Conservation (phyloP, 2,797 vertebrate genomes). For the Gallirallus australis region DNA sequence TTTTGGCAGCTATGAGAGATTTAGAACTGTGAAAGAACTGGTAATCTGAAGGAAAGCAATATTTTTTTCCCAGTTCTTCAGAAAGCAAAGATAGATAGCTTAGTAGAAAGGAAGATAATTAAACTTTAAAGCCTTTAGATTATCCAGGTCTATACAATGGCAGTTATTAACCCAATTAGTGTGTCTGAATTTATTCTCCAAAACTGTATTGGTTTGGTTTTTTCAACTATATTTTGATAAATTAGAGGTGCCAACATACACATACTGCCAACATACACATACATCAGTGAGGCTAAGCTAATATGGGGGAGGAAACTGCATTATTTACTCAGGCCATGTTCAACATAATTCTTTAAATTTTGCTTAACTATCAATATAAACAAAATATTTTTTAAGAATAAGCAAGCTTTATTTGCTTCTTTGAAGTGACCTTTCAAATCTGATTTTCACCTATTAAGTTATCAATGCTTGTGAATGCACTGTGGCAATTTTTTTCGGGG, state of each 20-base stretch:
- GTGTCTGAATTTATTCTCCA: neutral
- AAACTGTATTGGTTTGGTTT: neutral
- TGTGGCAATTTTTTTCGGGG: too few relatives aligned
- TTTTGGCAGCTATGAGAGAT: neutral
- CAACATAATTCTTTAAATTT: neutral
- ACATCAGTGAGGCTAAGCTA: neutral
- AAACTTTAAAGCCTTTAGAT: neutral
- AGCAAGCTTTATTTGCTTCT: neutral
- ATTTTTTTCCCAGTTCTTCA: neutral
- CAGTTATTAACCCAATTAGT: neutral
- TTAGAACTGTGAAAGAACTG: neutral
- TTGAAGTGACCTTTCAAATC: neutral
- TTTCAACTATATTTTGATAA: neutral
- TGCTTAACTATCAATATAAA: neutral
- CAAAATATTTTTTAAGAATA: neutral
- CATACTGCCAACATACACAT: rapidly evolving
- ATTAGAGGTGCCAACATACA: neutral
- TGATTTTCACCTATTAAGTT: neutral
- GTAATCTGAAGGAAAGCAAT: neutral
- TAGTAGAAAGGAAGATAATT: neutral
- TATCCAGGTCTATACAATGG: neutral
- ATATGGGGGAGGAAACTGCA: neutral
- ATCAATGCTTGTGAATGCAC: neutral
- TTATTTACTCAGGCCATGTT: neutral
- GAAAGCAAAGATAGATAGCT: neutral